Percentiles rank a stretch among this genome's conserved stretches.
Evolutionary conservation across 2,888 invertebrate genomes (phyloP).

Genomic region (Balanococcus diminutus): DNA sequence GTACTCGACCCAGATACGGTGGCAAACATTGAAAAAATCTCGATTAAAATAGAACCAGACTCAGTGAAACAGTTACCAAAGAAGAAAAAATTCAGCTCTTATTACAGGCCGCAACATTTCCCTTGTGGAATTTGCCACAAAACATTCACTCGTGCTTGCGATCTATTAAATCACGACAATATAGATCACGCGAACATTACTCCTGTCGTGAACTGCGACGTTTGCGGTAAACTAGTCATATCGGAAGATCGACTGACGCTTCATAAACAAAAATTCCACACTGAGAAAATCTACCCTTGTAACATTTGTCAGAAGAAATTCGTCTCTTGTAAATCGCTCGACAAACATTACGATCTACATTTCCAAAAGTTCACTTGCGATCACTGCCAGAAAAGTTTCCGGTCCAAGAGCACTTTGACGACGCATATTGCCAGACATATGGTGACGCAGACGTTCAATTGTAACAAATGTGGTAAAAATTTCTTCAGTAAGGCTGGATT

Average conservation of each 20-base stretch:
- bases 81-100: not conserved
- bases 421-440: constrained; percentile 6
- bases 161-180: not conserved
- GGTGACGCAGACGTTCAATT: not conserved
- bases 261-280: constrained; percentile 27
- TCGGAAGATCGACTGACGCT: not conserved
- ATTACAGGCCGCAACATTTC: not conserved
- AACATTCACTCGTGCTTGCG: constrained; percentile 21
- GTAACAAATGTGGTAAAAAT: not conserved
- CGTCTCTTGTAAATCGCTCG: not conserved
- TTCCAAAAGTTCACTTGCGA: not conserved
- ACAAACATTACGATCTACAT: not conserved
- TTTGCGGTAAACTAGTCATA: constrained; percentile 25
- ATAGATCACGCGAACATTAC: not conserved
- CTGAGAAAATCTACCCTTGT: not conserved
- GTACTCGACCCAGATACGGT: not conserved
- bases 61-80: not conserved
- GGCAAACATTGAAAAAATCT: not conserved
- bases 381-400: constrained; percentile 19
- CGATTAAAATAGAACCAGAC: not conserved
- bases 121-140: not conserved
- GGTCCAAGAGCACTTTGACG: not conserved
- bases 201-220: not conserved
- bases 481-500: not conserved
- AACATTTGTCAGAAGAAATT: constrained; percentile 18